phyloP scores from a whole-genome alignment of 2,888 invertebrate species.

The Junonia oenone region DNA sequence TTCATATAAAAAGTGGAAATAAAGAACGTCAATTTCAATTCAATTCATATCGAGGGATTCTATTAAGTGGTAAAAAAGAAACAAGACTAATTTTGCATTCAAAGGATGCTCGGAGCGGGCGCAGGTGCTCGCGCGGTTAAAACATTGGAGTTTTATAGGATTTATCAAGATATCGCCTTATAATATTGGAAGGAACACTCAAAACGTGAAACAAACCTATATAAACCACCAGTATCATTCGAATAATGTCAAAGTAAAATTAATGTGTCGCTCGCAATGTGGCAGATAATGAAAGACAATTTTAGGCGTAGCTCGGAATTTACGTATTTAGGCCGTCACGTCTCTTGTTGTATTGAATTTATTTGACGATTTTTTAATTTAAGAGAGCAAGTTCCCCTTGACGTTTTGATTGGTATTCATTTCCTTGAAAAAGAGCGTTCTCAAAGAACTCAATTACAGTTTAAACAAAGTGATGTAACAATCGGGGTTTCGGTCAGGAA shows the following conservation, averaged over 20 bases:
- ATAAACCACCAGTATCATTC: conserved; percentile 12
- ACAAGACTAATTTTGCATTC: conserved; percentile 76
- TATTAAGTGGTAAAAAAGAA: conserved; percentile 76
- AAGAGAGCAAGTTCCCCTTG: conserved; percentile 42
- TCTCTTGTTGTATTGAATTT: conserved; percentile 5
- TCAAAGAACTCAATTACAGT: conserved; percentile 72
- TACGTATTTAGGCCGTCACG: neutral
- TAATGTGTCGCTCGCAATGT: conserved; percentile 9
- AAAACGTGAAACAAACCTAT: conserved; percentile 45
- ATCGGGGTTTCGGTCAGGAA: conserved; percentile 69
- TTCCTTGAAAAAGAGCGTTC: conserved; percentile 65
- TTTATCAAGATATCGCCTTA: conserved; percentile 72
- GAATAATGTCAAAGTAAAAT: conserved; percentile 22
- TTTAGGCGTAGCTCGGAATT: conserved; percentile 4
- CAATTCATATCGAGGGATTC: conserved; percentile 63
- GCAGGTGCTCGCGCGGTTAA: conserved; percentile 71
- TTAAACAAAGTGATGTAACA: conserved; percentile 71
- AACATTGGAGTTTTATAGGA: conserved; percentile 76
- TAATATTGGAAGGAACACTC: conserved; percentile 62
- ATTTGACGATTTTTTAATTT: conserved; percentile 38
- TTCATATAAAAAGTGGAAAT: conserved; percentile 39
- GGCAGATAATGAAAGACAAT: neutral
- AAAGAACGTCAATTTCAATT: conserved; percentile 64
- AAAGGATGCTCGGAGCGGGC: conserved; percentile 63
- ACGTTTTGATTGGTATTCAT: conserved; percentile 54